These are phyloP conservation scores for Lydus trimaculatus DNA, from an alignment of 2,888 invertebrate genomes.

Conservation along the genomic window DNA sequence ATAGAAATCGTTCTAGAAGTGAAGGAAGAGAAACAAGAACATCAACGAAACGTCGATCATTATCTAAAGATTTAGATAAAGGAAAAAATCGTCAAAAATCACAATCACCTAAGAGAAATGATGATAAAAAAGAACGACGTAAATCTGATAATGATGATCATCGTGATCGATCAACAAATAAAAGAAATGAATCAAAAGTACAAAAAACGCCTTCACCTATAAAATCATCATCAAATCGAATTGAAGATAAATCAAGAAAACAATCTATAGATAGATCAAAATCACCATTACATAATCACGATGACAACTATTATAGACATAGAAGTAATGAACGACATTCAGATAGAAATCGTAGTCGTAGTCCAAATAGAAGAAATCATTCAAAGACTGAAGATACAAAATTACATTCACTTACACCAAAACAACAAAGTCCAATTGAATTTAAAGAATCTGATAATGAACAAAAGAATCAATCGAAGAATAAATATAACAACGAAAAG, in stretches of 20 bases:
- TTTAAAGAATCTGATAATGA: conserved; percentile 21
- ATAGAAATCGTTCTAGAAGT: conserved; percentile 21
- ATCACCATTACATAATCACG: neutral
- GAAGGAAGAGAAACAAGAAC: conserved; percentile 12
- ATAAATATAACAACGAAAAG: neutral
- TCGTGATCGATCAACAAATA: conserved; percentile 29
- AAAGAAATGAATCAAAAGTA: conserved; percentile 17
- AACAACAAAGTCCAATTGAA: conserved; percentile 13
- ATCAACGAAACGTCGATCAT: conserved; percentile 27
- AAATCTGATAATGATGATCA: conserved; percentile 15
- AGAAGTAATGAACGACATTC: neutral
- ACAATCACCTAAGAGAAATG: conserved; percentile 26
- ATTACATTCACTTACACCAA: conserved; percentile 27
- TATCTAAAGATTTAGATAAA: conserved; percentile 22
- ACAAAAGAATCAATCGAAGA: conserved; percentile 14
- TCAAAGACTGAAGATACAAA: conserved; percentile 20
- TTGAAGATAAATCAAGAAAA: neutral
- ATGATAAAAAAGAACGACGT: conserved; percentile 13
- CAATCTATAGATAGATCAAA: neutral
- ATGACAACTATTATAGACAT: neutral
- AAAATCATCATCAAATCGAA: conserved; percentile 8
- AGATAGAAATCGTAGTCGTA: neutral
- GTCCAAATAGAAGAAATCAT: neutral
- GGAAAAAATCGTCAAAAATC: conserved; percentile 31
- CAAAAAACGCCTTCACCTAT: conserved; percentile 19